A percentile compares a stretch with the other conserved stretches of the same genome.
phyloP scores from a whole-genome alignment of 1,140 invertebrate genomes.

The Drosophila busckii region DNA sequence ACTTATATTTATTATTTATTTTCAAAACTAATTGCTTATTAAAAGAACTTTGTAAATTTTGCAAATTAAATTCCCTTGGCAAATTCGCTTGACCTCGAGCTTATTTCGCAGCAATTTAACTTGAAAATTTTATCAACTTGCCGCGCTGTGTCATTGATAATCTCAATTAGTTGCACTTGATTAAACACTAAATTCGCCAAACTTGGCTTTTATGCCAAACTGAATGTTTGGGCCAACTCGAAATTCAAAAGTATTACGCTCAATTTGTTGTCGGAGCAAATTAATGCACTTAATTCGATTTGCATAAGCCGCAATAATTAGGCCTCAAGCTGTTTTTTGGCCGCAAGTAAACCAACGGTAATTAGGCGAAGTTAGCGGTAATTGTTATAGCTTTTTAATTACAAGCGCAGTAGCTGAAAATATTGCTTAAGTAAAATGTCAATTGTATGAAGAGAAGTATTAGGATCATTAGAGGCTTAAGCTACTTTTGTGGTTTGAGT shows the following conservation, averaged over 20 bases:
- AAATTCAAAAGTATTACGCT: conserved; percentile 51
- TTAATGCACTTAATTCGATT: conserved; percentile 64
- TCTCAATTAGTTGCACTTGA: conserved; percentile 54
- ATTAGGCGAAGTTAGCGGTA: conserved; percentile 47
- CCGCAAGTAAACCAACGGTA: not conserved
- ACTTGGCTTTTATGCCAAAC: conserved; percentile 10
- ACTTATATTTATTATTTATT: too few species aligned
- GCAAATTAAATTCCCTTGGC: too few species aligned
- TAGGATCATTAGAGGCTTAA: conserved; percentile 47
- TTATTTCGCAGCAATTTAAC: too few species aligned
- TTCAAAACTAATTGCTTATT: too few species aligned
- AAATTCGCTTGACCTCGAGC: too few species aligned
- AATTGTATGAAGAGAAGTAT: conserved; percentile 61
- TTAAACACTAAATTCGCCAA: conserved; percentile 54
- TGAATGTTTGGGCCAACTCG: conserved; percentile 1
- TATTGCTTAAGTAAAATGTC: conserved; percentile 73
- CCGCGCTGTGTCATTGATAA: too few species aligned
- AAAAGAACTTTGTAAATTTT: too few species aligned
- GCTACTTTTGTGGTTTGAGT: conserved; percentile 5
- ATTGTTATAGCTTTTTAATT: conserved; percentile 77
- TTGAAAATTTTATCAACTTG: too few species aligned
- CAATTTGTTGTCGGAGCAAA: conserved; percentile 44
- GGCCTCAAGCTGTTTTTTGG: conserved; percentile 12
- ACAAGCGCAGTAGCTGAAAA: conserved; percentile 57
- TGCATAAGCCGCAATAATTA: conserved; percentile 51